A percentile compares a stretch with the other conserved stretches of the same genome.
These are phyloP conservation scores for Centropus bengalensis DNA, from an alignment of 2,113 vertebrate species.

Conservation along the genomic window DNA sequence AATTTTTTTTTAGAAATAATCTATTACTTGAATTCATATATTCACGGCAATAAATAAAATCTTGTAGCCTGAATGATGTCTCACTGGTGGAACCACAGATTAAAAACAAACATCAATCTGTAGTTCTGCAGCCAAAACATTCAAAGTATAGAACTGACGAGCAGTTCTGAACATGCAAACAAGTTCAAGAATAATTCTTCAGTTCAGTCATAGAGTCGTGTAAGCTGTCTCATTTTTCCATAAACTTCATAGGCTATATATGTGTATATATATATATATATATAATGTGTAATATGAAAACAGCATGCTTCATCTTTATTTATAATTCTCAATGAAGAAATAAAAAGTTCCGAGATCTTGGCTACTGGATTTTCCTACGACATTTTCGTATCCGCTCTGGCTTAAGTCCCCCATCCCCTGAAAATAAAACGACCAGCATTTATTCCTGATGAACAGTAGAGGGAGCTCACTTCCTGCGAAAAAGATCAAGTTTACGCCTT, in stretches of 20 bases:
- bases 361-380: not conserved
- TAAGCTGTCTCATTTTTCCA: not conserved
- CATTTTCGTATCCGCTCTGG: not conserved
- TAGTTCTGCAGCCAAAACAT: not conserved
- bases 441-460: constrained; percentile 16
- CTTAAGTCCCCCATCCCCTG: not conserved
- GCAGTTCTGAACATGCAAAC: not conserved
- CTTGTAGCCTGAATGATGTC: not conserved
- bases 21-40: not conserved
- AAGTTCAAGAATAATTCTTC: not conserved
- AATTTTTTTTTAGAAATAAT: not conserved
- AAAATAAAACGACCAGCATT: not conserved
- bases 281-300: no score
- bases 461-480: constrained; percentile 5
- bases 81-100: not conserved
- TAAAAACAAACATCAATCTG: not conserved
- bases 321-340: not conserved
- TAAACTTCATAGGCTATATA: not conserved
- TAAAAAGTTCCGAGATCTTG: not conserved
- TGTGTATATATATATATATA: no score
- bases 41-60: not conserved
- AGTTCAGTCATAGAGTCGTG: not conserved
- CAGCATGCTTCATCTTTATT: not conserved
- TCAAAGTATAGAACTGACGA: not conserved
- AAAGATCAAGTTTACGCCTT: not conserved